A percentile compares a stretch with the other conserved stretches of the same genome.
These are phyloP conservation scores for Rhodophaea formosa DNA, from an alignment of 2,888 invertebrate genomes.

Conservation along the genomic window DNA sequence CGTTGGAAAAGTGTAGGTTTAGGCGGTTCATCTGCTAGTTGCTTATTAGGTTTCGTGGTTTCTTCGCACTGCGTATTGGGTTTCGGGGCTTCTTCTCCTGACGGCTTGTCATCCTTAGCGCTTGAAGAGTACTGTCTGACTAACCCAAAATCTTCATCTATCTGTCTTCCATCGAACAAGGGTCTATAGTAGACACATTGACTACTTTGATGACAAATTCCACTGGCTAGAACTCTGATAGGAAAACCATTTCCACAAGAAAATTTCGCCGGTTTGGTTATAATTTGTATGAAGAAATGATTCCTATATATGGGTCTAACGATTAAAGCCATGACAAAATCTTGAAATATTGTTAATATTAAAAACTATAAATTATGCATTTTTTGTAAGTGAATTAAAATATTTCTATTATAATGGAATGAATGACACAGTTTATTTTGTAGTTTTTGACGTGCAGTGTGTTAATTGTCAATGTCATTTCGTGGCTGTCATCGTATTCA, in stretches of 20 bases:
- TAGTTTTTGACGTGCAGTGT: not conserved
- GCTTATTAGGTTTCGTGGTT: conserved; percentile 12
- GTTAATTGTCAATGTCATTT: too few species aligned
- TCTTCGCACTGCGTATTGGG: not conserved
- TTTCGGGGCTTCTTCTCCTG: conserved; percentile 28
- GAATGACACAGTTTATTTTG: conserved; percentile 10
- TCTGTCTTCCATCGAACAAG: conserved; percentile 35
- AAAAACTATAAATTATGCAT: conserved; percentile 15
- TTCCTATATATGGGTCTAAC: conserved; percentile 56
- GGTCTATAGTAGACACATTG: conserved; percentile 38
- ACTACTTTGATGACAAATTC: conserved; percentile 47
- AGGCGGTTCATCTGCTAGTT: conserved; percentile 26
- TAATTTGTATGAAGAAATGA: conserved; percentile 44
- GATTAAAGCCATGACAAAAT: conserved; percentile 57
- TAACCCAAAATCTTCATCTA: conserved; percentile 32
- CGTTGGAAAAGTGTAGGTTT: conserved; percentile 86
- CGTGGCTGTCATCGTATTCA: too few species aligned
- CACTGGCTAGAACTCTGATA: conserved; percentile 49
- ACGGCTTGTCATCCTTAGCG: conserved; percentile 30
- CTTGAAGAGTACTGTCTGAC: conserved; percentile 42
- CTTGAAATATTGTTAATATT: not conserved
- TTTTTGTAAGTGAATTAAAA: conserved; percentile 27
- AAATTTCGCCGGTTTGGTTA: conserved; percentile 63
- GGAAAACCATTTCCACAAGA: conserved; percentile 46
- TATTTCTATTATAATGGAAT: conserved; percentile 20